These are phyloP conservation scores for Escarpia spicata DNA, from an alignment of 2,888 invertebrate genomes.

Conservation along the genomic window DNA sequence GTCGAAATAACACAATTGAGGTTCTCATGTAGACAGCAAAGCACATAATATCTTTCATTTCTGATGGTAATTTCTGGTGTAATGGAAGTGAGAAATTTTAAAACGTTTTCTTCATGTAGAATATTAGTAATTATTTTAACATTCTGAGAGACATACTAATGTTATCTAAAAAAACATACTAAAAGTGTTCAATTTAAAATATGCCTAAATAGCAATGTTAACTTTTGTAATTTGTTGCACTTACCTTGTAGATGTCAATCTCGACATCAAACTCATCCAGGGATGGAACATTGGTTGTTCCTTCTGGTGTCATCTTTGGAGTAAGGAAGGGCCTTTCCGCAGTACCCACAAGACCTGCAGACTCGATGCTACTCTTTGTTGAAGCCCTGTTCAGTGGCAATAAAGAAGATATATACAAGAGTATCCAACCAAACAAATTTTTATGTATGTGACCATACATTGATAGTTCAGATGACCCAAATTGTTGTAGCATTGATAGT, in stretches of 20 bases:
- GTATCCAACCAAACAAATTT: not conserved
- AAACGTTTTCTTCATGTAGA: not conserved
- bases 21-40: too few species aligned
- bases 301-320: constrained; percentile 53
- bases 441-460: not conserved
- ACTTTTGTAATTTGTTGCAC: not conserved
- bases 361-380: constrained; percentile 51
- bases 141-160: not conserved
- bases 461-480: not conserved
- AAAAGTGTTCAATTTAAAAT: not conserved
- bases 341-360: constrained; percentile 53
- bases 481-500: too few species aligned
- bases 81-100: not conserved
- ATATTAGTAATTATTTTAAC: not conserved
- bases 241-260: constrained; percentile 64
- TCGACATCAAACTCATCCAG: constrained; percentile 65
- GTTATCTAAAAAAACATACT: not conserved
- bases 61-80: not conserved
- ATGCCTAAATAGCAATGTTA: not conserved
- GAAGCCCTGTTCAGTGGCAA: constrained; percentile 30
- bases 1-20: too few species aligned
- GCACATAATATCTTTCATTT: not conserved
- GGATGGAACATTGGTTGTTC: constrained; percentile 55
- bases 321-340: constrained; percentile 62
- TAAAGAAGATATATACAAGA: not conserved